Evolutionary conservation across 2,888 invertebrate genomes (phyloP).

Genomic region (Limnephilus rhombicus): DNA sequence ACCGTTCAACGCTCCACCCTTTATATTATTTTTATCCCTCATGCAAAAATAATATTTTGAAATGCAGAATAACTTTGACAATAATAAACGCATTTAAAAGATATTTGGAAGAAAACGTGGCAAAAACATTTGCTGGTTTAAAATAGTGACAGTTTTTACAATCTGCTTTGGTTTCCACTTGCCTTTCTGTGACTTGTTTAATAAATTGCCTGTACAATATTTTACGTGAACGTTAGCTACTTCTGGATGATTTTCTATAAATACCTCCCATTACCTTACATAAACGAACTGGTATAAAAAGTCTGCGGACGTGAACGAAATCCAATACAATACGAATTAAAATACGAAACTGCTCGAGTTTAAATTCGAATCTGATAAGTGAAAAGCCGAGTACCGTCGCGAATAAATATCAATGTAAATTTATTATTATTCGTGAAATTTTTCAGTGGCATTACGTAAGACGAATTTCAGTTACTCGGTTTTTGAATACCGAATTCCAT

Average conservation of each 20-base stretch:
- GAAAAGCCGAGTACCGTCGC: not conserved
- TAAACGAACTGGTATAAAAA: not conserved
- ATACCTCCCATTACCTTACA: not conserved
- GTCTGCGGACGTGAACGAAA: not conserved
- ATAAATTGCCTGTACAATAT: not conserved
- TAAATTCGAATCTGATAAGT: constrained; percentile 9
- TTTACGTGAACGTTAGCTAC: not conserved
- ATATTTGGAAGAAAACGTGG: not conserved
- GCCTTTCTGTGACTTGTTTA: not conserved
- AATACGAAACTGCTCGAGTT: not conserved
- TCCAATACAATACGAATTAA: constrained; percentile 8
- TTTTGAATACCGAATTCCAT: constrained; percentile 45
- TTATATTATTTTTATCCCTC: too few relatives aligned
- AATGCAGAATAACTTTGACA: too few relatives aligned
- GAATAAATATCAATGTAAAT: constrained; percentile 6
- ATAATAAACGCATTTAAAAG: not conserved
- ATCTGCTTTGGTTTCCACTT: not conserved
- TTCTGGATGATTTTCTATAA: not conserved
- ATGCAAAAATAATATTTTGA: too few relatives aligned
- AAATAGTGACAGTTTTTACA: not conserved
- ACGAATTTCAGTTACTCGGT: not conserved
- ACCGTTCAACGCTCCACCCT: too few relatives aligned
- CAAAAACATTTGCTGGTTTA: not conserved
- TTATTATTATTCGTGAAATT: not conserved
- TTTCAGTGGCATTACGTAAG: not conserved